Conservation (phyloP, 1,140 invertebrate genomes). For the Rhizoglyphus robini region DNA sequence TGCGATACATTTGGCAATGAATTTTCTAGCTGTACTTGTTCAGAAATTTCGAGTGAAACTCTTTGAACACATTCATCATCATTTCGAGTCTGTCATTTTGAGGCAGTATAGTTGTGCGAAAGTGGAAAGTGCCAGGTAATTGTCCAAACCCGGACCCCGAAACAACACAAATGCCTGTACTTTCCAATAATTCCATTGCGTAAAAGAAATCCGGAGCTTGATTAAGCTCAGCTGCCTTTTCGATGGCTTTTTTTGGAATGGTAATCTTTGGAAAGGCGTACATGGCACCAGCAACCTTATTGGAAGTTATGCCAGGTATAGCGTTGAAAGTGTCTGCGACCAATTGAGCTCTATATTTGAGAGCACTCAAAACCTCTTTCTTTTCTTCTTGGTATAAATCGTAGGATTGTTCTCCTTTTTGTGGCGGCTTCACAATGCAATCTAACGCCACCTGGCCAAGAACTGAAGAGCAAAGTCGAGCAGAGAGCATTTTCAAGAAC, state of each 20-base stretch:
- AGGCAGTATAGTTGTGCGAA: conserved; percentile 43
- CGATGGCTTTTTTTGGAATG: conserved; percentile 59
- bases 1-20: too few relatives aligned
- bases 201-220: conserved; percentile 76
- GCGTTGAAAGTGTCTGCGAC: conserved; percentile 79
- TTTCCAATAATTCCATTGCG: conserved; percentile 80
- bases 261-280: conserved; percentile 78
- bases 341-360: conserved; percentile 61
- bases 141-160: conserved; percentile 58
- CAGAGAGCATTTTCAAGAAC: conserved; percentile 79
- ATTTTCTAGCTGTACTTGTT: conserved; percentile 22
- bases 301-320: conserved; percentile 45
- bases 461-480: conserved; percentile 81
- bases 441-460: conserved; percentile 69
- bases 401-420: conserved; percentile 65
- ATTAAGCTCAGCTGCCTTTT: conserved; percentile 49
- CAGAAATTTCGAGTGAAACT: conserved; percentile 25
- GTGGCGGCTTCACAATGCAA: conserved; percentile 63
- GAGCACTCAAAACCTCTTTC: conserved; percentile 55
- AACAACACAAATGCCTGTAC: conserved; percentile 73
- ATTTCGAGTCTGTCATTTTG: conserved; percentile 24
- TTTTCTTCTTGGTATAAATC: conserved; percentile 62
- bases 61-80: conserved; percentile 24
- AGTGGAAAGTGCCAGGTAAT: conserved; percentile 80
- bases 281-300: conserved; percentile 66